Percentiles rank a stretch among this genome's conserved stretches.
These are phyloP conservation scores for Brachyistius frenatus DNA, from an alignment of 2,113 vertebrate genomes.

Conservation along the genomic window DNA sequence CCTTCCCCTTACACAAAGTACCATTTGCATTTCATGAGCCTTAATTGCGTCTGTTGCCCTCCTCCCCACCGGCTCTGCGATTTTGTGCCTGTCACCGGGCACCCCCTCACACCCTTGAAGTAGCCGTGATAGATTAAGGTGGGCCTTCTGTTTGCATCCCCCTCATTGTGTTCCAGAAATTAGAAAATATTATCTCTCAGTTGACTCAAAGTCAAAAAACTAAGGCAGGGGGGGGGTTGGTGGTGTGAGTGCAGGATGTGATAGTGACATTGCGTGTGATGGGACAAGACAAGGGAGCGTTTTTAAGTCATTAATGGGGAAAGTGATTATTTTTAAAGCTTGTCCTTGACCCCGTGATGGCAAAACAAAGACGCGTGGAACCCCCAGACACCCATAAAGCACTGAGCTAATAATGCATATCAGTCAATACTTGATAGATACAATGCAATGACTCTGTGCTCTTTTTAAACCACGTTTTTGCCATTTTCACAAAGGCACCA, in stretches of 20 bases:
- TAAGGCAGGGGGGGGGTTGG: slow-evolving; percentile 15
- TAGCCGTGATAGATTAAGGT: slow-evolving; percentile 92
- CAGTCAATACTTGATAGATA: slow-evolving; percentile 32
- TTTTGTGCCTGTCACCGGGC: slow-evolving; percentile 72
- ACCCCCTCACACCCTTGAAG: slow-evolving; percentile 65
- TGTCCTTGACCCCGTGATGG: slow-evolving; percentile 75
- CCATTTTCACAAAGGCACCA: background rate
- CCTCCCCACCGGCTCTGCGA: slow-evolving; percentile 74
- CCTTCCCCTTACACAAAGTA: slow-evolving; percentile 79
- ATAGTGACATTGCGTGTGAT: slow-evolving; percentile 63
- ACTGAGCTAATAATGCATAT: slow-evolving; percentile 40
- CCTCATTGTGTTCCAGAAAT: slow-evolving; percentile 84
- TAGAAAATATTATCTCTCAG: slow-evolving; percentile 89
- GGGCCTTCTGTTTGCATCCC: slow-evolving; percentile 90
- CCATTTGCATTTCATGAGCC: slow-evolving; percentile 98
- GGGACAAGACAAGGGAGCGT: slow-evolving; percentile 57
- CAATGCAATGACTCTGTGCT: slow-evolving; percentile 6
- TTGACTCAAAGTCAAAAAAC: slow-evolving; percentile 68
- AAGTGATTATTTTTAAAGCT: slow-evolving; percentile 81
- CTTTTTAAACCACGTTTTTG: background rate
- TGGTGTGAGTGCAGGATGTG: slow-evolving; percentile 42
- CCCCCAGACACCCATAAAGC: slow-evolving; percentile 59
- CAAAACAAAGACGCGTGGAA: slow-evolving; percentile 54
- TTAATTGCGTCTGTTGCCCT: slow-evolving; percentile 90
- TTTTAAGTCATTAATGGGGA: slow-evolving; percentile 65